These are phyloP conservation scores for Hydriomena furcata DNA, from an alignment of 2,888 invertebrate species.

Conservation along the genomic window DNA sequence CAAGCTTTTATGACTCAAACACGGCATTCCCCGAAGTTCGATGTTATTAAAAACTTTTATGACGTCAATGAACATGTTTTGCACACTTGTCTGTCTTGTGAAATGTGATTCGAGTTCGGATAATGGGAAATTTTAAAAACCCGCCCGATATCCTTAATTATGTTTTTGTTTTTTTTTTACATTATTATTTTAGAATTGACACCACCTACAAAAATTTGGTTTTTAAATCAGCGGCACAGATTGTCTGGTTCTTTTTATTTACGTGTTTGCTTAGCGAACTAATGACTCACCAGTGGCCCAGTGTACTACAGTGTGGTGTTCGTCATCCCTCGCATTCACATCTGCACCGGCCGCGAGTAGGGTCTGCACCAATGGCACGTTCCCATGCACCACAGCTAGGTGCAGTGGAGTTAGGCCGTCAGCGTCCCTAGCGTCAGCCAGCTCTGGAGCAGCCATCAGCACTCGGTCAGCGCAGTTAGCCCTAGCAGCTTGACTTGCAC, in stretches of 20 bases:
- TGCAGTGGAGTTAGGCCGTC: slow-evolving; percentile 98
- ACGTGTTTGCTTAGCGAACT: neutral
- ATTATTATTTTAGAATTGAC: no score
- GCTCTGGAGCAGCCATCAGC: slow-evolving; percentile 92
- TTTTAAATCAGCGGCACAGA: no score
- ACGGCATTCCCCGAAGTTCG: neutral
- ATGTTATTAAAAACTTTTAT: slow-evolving; percentile 3
- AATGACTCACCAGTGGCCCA: slow-evolving; percentile 96
- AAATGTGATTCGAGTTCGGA: no score
- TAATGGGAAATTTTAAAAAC: no score
- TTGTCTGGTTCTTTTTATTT: no score
- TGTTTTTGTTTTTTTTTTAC: no score
- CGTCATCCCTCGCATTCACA: slow-evolving; percentile 94
- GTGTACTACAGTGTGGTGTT: slow-evolving; percentile 97
- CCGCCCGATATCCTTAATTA: neutral
- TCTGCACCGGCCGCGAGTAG: slow-evolving; percentile 95
- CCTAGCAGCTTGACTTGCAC: slow-evolving; percentile 86
- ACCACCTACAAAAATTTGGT: no score
- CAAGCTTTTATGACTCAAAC: slow-evolving; percentile 7
- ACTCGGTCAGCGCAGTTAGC: slow-evolving; percentile 95
- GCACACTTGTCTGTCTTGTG: neutral
- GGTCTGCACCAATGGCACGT: slow-evolving; percentile 92
- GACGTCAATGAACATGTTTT: slow-evolving; percentile 18
- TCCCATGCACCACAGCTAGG: slow-evolving; percentile 97
- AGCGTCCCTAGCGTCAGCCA: slow-evolving; percentile 93